Base-by-base conservation (phyloP, 2,888 invertebrate species). In the Diaperis boleti region DNA sequence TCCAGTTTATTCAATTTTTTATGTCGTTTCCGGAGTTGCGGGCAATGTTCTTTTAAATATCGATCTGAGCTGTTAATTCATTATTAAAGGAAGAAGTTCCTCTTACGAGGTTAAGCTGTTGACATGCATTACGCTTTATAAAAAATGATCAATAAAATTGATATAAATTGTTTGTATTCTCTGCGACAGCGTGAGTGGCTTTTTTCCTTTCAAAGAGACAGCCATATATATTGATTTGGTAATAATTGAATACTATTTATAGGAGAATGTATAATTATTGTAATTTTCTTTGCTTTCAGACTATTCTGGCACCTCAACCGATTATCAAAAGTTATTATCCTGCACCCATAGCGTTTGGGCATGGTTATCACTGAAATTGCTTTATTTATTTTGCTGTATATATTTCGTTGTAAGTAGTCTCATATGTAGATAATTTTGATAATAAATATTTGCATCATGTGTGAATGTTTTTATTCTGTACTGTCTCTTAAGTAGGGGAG, bases 261-360 rank as follows among this genome's bases (percentile, higher is more conserved):
- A 33, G 33, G 13, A 5, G 2, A 10, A 33, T 10, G 10, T 33
- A n/a, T n/a, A 33, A 29, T 50, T 39, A 18, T 49, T 26, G 26
- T 26, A n/a, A 26, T 50, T 57, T 56, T 41, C 62, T 62, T 50
- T 45, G 41, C 47, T 75, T 75, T 39, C 61, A 76, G 75, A 69
- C 74, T 2, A 65, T 75, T 22, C 45, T 73, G 11, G 72, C 72
- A 17, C 67, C 70, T 17, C 72, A 63, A 54, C 74, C 74, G 7
- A 68, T 75, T 52, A 15, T 69, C 31, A 75, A 75, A 22, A 59
- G 45, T 8, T 65, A 64, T 45, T 41, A 17, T 39, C 57, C 64
- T 10, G 49, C 61, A 17, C 42, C 47, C 1, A 3, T 56, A 33
- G 35, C 59, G n/a, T 47, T 59, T 13, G 56, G 41, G 3, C 37